Evolutionary conservation across 2,888 invertebrate species (phyloP), one percentile per base, ranked within the genome.

Genomic region (Leptopilina drosophilae): DNA sequence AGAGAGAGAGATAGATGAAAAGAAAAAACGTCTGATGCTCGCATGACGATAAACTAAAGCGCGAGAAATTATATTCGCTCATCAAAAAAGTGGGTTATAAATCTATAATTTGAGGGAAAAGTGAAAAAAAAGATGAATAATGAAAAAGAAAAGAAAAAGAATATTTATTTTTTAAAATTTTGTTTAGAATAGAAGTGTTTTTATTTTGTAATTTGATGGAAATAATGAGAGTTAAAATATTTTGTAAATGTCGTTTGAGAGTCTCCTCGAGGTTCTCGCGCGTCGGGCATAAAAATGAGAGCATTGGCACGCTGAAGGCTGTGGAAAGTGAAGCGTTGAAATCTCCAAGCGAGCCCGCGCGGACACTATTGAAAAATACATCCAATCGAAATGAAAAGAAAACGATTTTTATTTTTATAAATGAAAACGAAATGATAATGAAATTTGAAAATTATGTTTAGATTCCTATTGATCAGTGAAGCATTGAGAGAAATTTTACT

Each of bases 301-400:
- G 53, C 73, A 73, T 73, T 73, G 56, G 73, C 56, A 73, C 73
- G 73, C 53, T 33, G 73, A 73, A 73, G 73, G 73, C 73, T 73
- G 53, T 56, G 56, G 73, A 73, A 73, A 73, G 73, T 73, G 56
- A 73, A 73, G 73, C 73, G 73, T 73, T 73, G 56, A 73, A 73
- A 73, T 73, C 73, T 73, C 73, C 73, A 56, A 56, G 56, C 9
- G 26, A 56, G 56, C 9, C 14, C n/a, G n/a, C 56, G 53, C 33
- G 33, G 62, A 20, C 15, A 20, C 62, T 62, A n/a, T n/a, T 9
- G 20, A 20, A 62, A 62, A 62, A 62, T 33, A 20, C 20, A 33
- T 33, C 62, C 62, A 62, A 62, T 62, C 62, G 20, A 62, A 33
- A 62, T 62, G 62, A 62, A 62, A 62, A 62, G 62, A 62, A 49